These are phyloP conservation scores for Alectura lathami DNA, from an alignment of 2,113 vertebrate species.

Conservation along the genomic window DNA sequence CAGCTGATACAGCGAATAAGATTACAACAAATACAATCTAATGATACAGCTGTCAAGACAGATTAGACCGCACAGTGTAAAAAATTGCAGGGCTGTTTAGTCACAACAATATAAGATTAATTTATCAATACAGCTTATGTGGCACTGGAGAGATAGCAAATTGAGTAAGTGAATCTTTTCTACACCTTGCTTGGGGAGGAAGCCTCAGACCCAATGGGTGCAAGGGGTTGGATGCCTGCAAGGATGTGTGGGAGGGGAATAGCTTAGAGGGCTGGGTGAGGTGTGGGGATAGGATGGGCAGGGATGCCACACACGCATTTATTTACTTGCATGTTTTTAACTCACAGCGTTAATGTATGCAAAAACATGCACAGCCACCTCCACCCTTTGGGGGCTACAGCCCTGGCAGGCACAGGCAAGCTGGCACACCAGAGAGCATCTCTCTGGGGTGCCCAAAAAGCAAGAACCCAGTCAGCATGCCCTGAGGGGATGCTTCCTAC, in stretches of 20 bases:
- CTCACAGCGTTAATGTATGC: neutral
- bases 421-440: neutral
- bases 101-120: conserved; percentile 78
- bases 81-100: conserved; percentile 76
- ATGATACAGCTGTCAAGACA: conserved; percentile 74
- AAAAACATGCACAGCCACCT: neutral
- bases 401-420: neutral
- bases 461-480: neutral
- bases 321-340: neutral
- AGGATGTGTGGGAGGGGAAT: neutral
- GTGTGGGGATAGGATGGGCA: rapidly evolving
- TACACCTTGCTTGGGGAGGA: conserved; percentile 27
- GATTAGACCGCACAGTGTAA: conserved; percentile 74
- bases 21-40: conserved; percentile 74
- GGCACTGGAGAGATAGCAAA: conserved; percentile 68
- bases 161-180: conserved; percentile 57
- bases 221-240: neutral
- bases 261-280: neutral
- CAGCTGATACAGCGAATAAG: conserved; percentile 61
- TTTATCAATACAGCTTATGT: conserved; percentile 78
- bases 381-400: neutral
- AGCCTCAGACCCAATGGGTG: neutral
- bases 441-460: neutral
- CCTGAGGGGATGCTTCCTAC: neutral
- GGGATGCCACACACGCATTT: rapidly evolving